A percentile compares a stretch with the other conserved stretches of the same genome.
These are phyloP conservation scores for Ptiloglossa arizonensis DNA, from an alignment of 1,140 invertebrate genomes.

Conservation along the genomic window DNA sequence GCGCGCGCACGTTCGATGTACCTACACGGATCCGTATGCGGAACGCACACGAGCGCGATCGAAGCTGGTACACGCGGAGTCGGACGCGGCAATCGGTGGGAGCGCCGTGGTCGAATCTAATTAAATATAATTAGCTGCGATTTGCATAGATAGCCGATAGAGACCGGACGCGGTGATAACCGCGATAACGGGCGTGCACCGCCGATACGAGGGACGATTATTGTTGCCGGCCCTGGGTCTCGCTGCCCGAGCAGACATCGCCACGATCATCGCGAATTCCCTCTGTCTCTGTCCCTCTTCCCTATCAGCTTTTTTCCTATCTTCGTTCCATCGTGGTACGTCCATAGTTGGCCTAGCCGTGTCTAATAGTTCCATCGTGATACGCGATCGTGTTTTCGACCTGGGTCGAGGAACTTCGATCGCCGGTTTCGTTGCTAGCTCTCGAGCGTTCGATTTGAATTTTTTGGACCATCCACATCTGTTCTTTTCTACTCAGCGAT, in stretches of 20 bases:
- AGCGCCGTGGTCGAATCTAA: conserved; percentile 80
- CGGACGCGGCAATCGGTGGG: conserved; percentile 74
- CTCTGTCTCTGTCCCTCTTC: background rate
- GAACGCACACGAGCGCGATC: conserved; percentile 13
- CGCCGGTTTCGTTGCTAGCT: too few relatives aligned
- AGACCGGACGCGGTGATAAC: conserved; percentile 81
- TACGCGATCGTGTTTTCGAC: too few relatives aligned
- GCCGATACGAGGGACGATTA: conserved; percentile 80
- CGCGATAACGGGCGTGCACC: conserved; percentile 78
- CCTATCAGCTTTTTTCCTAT: background rate
- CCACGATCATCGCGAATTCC: conserved; percentile 73
- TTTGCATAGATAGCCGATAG: conserved; percentile 82
- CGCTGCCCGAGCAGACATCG: conserved; percentile 70
- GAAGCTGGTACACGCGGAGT: conserved; percentile 45
- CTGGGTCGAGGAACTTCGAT: too few relatives aligned
- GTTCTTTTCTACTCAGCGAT: too few relatives aligned
- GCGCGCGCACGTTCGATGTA: background rate
- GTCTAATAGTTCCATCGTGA: too few relatives aligned
- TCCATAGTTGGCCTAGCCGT: too few relatives aligned
- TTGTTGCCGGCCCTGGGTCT: conserved; percentile 73
- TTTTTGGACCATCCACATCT: too few relatives aligned
- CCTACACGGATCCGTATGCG: conserved; percentile 11
- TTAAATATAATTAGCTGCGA: conserved; percentile 83
- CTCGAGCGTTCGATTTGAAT: too few relatives aligned
- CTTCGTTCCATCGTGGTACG: background rate